These are phyloP conservation scores for Fringilla coelebs DNA, from an alignment of 2,797 vertebrate genomes.

Conservation along the genomic window DNA sequence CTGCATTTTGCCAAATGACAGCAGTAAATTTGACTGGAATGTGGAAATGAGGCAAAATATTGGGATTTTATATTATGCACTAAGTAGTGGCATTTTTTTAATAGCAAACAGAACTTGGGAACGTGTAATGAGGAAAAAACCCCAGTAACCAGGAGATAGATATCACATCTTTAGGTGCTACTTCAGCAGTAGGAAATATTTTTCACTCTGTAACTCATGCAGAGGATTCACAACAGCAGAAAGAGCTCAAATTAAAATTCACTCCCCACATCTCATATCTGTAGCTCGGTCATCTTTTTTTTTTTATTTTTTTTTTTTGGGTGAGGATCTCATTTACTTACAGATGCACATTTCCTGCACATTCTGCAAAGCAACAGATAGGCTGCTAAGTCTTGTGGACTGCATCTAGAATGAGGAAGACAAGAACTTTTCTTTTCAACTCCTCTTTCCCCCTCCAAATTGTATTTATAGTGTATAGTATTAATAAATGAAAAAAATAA, in stretches of 20 bases:
- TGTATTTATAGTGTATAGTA: neutral
- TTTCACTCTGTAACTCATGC: neutral
- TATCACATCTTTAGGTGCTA: neutral
- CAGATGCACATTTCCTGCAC: neutral
- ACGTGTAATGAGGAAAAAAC: neutral
- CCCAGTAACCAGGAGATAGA: neutral
- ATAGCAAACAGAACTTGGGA: neutral
- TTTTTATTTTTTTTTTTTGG: neutral
- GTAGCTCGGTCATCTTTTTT: neutral
- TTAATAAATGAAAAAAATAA: neutral
- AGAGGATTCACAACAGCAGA: neutral
- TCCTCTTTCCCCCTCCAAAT: neutral
- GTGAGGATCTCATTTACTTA: neutral
- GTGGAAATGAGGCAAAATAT: neutral
- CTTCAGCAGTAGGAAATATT: neutral
- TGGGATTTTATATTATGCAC: neutral
- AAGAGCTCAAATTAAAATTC: neutral
- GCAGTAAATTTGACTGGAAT: neutral
- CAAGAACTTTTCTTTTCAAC: neutral
- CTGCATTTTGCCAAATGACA: neutral
- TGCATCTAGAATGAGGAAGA: neutral
- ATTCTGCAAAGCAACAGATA: neutral
- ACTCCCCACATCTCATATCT: neutral
- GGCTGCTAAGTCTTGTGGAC: neutral
- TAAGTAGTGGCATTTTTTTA: neutral